Evolutionary conservation across 2,113 vertebrate species (phyloP).

Genomic region (Corythoichthys haematopterus): DNA sequence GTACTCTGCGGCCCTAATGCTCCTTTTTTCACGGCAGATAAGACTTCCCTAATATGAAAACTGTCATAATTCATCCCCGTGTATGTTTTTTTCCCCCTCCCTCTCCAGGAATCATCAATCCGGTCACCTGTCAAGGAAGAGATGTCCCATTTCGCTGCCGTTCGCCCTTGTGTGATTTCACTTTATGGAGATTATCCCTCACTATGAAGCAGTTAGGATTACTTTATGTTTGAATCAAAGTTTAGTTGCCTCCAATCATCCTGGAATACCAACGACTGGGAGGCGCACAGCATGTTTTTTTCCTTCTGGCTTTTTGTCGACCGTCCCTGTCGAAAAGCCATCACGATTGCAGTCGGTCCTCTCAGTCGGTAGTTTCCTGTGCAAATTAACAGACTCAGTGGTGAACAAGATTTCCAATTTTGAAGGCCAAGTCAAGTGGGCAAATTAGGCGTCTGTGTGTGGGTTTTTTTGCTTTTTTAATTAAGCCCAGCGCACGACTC

Average conservation of each 20-base stretch:
- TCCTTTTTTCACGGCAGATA: conserved; percentile 68
- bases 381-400: conserved; percentile 98
- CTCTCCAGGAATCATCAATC: conserved; percentile 65
- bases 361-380: conserved; percentile 87
- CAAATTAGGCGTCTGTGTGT: conserved; percentile 86
- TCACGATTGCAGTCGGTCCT: conserved; percentile 79
- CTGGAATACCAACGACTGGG: conserved; percentile 10
- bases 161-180: conserved; percentile 62
- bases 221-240: conserved; percentile 60
- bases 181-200: conserved; percentile 72
- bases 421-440: conserved; percentile 81
- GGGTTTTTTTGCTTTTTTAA: conserved; percentile 82
- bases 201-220: conserved; percentile 59
- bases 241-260: conserved; percentile 39
- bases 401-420: conserved; percentile 93
- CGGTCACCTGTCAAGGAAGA: conserved; percentile 57
- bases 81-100: conserved; percentile 51
- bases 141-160: conserved; percentile 25
- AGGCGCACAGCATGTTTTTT: conserved; percentile 33
- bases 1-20: conserved; percentile 73
- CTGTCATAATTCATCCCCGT: conserved; percentile 75
- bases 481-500: conserved; percentile 83
- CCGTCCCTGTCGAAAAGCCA: conserved; percentile 75
- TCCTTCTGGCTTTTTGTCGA: conserved; percentile 69
- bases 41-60: conserved; percentile 78